Percentiles rank a stretch among this genome's conserved stretches.
These are phyloP conservation scores for Conopomorpha cramerella DNA, from an alignment of 1,140 invertebrate species.

Conservation along the genomic window DNA sequence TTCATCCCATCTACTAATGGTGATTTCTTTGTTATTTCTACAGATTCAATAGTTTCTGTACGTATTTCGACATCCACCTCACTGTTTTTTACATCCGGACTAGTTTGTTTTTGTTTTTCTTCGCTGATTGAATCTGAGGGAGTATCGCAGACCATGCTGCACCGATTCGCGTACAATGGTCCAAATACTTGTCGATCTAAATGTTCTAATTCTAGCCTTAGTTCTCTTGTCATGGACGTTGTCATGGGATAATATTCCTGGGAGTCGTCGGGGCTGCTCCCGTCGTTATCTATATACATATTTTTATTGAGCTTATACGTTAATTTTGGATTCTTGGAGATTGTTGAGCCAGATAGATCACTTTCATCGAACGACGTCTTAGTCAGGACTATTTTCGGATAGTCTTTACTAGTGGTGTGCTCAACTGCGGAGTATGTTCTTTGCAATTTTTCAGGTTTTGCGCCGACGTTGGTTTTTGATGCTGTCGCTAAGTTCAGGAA, in stretches of 20 bases:
- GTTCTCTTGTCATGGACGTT: constrained; percentile 80
- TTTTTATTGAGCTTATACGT: constrained; percentile 19
- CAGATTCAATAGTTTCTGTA: constrained; percentile 16
- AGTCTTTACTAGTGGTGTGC: constrained; percentile 20
- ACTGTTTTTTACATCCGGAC: constrained; percentile 6
- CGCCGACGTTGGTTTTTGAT: constrained; percentile 60
- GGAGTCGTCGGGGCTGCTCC: constrained; percentile 76
- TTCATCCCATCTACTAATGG: constrained; percentile 33
- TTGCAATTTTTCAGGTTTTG: constrained; percentile 31
- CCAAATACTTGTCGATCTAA: constrained; percentile 79
- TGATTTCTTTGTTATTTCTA: constrained; percentile 30
- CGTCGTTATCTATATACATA: constrained; percentile 41
- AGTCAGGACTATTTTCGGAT: constrained; percentile 34
- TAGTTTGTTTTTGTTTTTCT: too few species aligned
- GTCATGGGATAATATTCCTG: constrained; percentile 85
- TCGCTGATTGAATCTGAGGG: constrained; percentile 42
- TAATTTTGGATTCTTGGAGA: constrained; percentile 21
- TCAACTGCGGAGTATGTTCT: constrained; percentile 33
- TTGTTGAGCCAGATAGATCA: too few species aligned
- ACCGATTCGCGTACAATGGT: constrained; percentile 39
- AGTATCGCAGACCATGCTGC: constrained; percentile 38
- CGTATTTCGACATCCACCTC: constrained; percentile 16
- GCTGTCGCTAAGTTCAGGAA: constrained; percentile 76
- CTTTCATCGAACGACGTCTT: constrained; percentile 35
- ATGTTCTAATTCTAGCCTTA: constrained; percentile 79